These are phyloP conservation scores for Crepidodera aurea DNA, from an alignment of 2,888 invertebrate genomes.

Conservation along the genomic window DNA sequence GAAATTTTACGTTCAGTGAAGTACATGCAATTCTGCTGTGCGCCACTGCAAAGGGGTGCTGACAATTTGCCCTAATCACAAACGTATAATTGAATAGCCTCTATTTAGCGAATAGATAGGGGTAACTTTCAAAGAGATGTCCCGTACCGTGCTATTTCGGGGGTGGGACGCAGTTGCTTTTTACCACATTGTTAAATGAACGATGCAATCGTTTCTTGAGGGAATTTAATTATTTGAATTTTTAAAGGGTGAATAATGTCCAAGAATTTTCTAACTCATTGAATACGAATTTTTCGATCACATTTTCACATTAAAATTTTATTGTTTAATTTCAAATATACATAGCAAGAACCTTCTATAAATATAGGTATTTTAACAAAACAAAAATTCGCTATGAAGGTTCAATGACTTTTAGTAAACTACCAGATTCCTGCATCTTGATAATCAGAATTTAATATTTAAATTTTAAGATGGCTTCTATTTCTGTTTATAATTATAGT, in stretches of 20 bases:
- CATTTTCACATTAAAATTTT: too few relatives aligned
- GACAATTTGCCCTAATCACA: slow-evolving; percentile 20
- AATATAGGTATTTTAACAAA: not conserved
- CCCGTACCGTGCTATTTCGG: slow-evolving; percentile 12
- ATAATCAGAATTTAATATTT: too few relatives aligned
- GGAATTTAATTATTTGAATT: slow-evolving; percentile 24
- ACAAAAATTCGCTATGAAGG: slow-evolving; percentile 10
- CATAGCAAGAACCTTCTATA: too few relatives aligned
- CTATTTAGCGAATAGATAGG: slow-evolving; percentile 18
- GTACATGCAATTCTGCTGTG: not conserved
- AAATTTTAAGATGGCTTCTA: too few relatives aligned
- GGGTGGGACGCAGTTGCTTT: slow-evolving; percentile 16
- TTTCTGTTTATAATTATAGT: too few relatives aligned
- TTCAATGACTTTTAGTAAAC: slow-evolving; percentile 17
- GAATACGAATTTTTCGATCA: not conserved
- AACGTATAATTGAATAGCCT: slow-evolving; percentile 21
- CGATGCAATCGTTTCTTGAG: slow-evolving; percentile 16
- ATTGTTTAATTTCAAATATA: too few relatives aligned
- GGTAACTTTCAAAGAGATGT: slow-evolving; percentile 20
- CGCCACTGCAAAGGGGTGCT: slow-evolving; percentile 1
- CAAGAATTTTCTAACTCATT: slow-evolving; percentile 4
- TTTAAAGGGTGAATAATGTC: slow-evolving; percentile 9
- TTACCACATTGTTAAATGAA: slow-evolving; percentile 20
- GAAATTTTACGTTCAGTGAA: too few relatives aligned
- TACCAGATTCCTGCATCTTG: slow-evolving; percentile 1